Evolutionary conservation across 2,888 invertebrate genomes (phyloP), one percentile per base, ranked within the genome.

Genomic region (Orthonevra nobilis): DNA sequence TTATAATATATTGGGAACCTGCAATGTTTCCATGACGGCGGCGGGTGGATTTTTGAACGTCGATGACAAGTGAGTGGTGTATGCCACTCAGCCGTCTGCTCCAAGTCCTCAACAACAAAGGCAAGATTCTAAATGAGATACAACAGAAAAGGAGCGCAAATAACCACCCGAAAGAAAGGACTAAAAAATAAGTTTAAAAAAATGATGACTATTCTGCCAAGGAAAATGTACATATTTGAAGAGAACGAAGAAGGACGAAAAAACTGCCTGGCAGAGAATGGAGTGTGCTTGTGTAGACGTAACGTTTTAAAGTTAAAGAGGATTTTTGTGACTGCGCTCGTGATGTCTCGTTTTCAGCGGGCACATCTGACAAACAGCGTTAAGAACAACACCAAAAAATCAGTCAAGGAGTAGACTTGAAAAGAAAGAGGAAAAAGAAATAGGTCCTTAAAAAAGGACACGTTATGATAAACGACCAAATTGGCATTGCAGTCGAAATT

Each of bases 1-100:
- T 73, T 79, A 68, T 79, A n/a, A n/a, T n/a, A n/a, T 79, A 68
- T 79, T 79, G 79, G 66, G 56, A n/a, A n/a, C n/a, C n/a, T 50
- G 73, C 54, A n/a, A 60, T 61, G 56, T 42, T 64, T 52, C 9
- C 30, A 17, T 64, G 52, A 17, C 66, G 61, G 63, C 61, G 63
- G 61, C 32, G 34, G 23, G 36, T 52, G 58, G 66, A 12, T 17
- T 30, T 52, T 44, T 46, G 52, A 61, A 66, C 20, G 74, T 46
- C 34, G 40, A 44, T 38, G 56, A 52, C 34, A 44, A 40, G 28
- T 10, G 58, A 64, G 10, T 54, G 12, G 40, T 56, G 28, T 56
- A 52, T 52, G 69, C 26, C 69, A 70, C 44, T 70, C 52, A 70
- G 19, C 38, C 28, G 48, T 70, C 63, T 66, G 56, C 44, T 40